Evolutionary conservation across 2,888 invertebrate genomes (phyloP).

Genomic region (Isoperla grammatica): DNA sequence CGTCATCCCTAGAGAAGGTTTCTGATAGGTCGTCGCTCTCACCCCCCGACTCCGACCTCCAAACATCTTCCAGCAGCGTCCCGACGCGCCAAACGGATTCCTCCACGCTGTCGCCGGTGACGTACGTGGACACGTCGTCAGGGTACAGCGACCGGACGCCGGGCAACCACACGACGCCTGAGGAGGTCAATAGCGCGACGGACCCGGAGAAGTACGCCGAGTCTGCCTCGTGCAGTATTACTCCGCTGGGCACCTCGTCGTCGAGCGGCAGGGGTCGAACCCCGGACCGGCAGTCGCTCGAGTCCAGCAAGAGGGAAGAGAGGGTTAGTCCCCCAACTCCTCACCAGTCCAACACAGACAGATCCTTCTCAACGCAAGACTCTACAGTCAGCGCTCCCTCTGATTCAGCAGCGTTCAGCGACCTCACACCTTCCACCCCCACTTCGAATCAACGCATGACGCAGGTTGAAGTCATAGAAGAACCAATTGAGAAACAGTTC

Average conservation of each 20-base stretch:
- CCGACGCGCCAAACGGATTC: background rate
- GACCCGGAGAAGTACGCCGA: constrained; percentile 4
- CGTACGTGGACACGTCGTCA: background rate
- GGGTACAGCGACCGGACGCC: constrained; percentile 7
- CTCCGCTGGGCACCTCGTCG: constrained; percentile 5
- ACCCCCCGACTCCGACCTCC: background rate
- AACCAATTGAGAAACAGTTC: no score
- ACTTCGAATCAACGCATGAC: no score
- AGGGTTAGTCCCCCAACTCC: constrained; percentile 29
- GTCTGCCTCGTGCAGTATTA: constrained; percentile 22
- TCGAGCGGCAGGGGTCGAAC: background rate
- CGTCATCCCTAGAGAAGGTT: background rate
- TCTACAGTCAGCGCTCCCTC: constrained; percentile 34
- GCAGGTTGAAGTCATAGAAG: no score
- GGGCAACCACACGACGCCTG: background rate
- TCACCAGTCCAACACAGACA: constrained; percentile 34
- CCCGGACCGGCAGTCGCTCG: background rate
- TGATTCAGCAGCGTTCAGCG: constrained; percentile 23
- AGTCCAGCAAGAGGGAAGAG: constrained; percentile 15
- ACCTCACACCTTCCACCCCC: background rate
- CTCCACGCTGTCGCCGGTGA: background rate
- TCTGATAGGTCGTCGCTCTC: background rate
- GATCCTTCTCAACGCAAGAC: constrained; percentile 34
- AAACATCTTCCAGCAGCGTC: background rate
- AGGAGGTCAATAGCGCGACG: background rate